phyloP scores from a whole-genome alignment of 2,797 vertebrate genomes.

The Sebastes cheni region DNA sequence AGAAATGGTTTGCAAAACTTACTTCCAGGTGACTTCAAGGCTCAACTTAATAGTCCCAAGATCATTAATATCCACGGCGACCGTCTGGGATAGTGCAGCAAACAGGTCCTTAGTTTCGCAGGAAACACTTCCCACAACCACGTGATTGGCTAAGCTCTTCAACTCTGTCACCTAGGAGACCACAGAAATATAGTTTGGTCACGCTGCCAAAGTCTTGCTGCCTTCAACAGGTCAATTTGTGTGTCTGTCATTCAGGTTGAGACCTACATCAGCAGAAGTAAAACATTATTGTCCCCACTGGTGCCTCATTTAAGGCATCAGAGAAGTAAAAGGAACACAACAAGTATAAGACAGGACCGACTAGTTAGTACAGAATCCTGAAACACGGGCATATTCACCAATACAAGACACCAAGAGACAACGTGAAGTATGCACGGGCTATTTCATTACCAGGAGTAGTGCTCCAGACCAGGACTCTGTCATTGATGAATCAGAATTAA shows the following conservation, averaged over 20 bases:
- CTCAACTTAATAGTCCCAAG: constrained; percentile 97
- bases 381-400: not conserved
- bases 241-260: not conserved
- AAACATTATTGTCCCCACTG: not conserved
- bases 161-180: constrained; percentile 90
- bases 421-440: not conserved
- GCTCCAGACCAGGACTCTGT: not conserved
- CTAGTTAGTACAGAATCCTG: not conserved
- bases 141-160: constrained; percentile 94
- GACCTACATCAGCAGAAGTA: not conserved
- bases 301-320: not conserved
- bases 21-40: constrained; percentile 97
- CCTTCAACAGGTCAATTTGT: not conserved
- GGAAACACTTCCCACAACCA: constrained; percentile 94
- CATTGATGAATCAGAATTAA: not conserved
- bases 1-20: constrained; percentile 62
- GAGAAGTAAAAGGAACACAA: not conserved
- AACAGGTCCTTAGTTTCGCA: constrained; percentile 98
- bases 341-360: not conserved
- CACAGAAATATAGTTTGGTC: constrained; percentile 18
- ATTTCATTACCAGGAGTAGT: not conserved
- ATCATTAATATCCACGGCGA: constrained; percentile 97
- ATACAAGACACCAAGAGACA: not conserved
- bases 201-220: not conserved
- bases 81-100: constrained; percentile 90